phyloP scores from a whole-genome alignment of 2,888 invertebrate genomes.

The Hydrotaea diabolus region DNA sequence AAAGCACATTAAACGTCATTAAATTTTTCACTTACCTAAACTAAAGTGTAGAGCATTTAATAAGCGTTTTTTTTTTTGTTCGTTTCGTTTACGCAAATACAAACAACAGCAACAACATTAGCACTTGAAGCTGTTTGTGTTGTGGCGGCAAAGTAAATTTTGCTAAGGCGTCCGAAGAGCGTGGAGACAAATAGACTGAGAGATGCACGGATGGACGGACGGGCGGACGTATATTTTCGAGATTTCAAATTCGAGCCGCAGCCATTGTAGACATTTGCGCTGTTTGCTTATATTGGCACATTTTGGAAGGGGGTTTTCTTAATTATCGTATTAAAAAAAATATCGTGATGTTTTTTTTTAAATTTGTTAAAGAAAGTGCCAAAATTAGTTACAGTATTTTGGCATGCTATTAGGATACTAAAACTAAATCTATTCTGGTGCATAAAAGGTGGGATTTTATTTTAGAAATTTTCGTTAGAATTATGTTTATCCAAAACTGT shows the following conservation, averaged over 20 bases:
- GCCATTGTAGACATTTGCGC: background rate
- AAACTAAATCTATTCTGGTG: too few relatives aligned
- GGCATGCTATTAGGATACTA: too few relatives aligned
- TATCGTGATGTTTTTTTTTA: background rate
- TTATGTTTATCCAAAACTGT: too few relatives aligned
- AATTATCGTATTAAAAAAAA: background rate
- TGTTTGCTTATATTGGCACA: slow-evolving; percentile 2
- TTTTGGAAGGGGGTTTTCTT: background rate
- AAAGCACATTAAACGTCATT: slow-evolving; percentile 66
- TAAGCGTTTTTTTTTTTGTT: slow-evolving; percentile 16
- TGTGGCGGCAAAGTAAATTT: slow-evolving; percentile 1
- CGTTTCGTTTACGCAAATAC: slow-evolving; percentile 32
- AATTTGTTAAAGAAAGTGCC: too few relatives aligned
- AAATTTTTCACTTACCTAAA: slow-evolving; percentile 28
- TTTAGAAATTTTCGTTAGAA: too few relatives aligned
- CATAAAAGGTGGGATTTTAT: too few relatives aligned
- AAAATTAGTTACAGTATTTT: too few relatives aligned
- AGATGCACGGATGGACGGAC: background rate
- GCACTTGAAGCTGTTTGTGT: background rate
- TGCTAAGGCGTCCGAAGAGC: background rate
- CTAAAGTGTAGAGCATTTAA: slow-evolving; percentile 48
- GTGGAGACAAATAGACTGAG: background rate
- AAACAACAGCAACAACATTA: slow-evolving; percentile 48
- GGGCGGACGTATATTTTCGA: background rate
- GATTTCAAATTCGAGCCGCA: background rate